Evolutionary conservation across 2,888 invertebrate species (phyloP), one percentile per base, ranked within the genome.

Genomic region (Chloroclysta siterata): DNA sequence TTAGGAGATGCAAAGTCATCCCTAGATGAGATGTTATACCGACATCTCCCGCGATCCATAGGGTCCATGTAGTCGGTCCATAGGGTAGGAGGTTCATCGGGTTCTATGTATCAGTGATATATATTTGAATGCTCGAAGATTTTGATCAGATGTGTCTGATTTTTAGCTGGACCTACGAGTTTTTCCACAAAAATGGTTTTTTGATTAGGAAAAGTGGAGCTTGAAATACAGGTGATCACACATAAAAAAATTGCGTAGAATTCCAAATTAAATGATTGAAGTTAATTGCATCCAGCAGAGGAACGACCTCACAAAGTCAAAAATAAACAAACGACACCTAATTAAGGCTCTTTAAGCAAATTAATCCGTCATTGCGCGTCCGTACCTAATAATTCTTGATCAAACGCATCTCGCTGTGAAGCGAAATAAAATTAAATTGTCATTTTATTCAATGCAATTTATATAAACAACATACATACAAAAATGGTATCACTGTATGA

Each of bases 321-420:
- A 65, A 56, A 66, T 67, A 67, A 69, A 58, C 62, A 56, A 63
- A 63, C 56, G 36, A 63, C 47, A 60, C 55, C 42, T 58, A 61
- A 62, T 63, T 53, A 69, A 67, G 47, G 60, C 63, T 59, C 57
- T 63, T 53, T 53, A 46, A 61, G 56, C 53, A 53, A 64, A 69
- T 68, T 60, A 67, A 56, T 69, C 63, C 53, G 67, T 66, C 65
- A 66, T 71, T 71, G 63, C n/a, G 47, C 60, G 44, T 58, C 56
- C 53, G 59, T 46, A 53, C 50, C 50, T 60, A 42, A 60, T 17
- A 65, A 59, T 59, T 63, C 44, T 63, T 60, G 29, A 51, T 51
- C 29, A 41, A 60, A 58, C 47, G 41, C 46, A 59, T 50, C 36
- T 51, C 28, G 5, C 17, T 13, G 11, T 10, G n/a, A 17, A 41